These are phyloP conservation scores for Hirundo rustica DNA, from an alignment of 2,797 vertebrate genomes.

Conservation along the genomic window DNA sequence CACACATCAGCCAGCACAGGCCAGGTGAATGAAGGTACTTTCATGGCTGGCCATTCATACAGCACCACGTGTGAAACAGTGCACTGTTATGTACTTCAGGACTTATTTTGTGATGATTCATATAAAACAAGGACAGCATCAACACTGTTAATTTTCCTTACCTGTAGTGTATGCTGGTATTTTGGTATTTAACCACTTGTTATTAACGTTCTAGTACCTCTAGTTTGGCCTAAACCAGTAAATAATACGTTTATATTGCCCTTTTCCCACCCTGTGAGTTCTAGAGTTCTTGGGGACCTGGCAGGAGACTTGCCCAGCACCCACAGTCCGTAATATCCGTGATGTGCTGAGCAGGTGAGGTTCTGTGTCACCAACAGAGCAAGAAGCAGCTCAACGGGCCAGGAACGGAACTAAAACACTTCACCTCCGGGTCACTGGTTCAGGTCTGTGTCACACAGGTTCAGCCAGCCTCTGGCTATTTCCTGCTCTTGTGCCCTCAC, in stretches of 20 bases:
- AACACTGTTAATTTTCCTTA: conserved; percentile 20
- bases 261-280: not conserved
- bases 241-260: not conserved
- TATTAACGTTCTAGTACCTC: conserved; percentile 19
- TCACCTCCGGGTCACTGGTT: conserved; percentile 67
- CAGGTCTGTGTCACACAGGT: not conserved
- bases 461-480: not conserved
- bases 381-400: not conserved
- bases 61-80: not conserved
- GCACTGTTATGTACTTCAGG: not conserved
- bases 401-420: not conserved
- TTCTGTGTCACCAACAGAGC: not conserved
- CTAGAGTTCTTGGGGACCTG: not conserved
- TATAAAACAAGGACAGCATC: not conserved
- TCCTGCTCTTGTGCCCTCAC: not conserved
- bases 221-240: not conserved
- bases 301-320: not conserved
- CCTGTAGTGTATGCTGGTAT: conserved; percentile 34
- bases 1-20: not conserved
- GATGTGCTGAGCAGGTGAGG: not conserved
- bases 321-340: not conserved
- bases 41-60: not conserved
- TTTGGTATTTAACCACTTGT: conserved; percentile 5
- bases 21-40: not conserved
- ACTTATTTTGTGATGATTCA: not conserved